Evolutionary conservation across 2,113 vertebrate species (phyloP).

Genomic region (Eleginops maclovinus): DNA sequence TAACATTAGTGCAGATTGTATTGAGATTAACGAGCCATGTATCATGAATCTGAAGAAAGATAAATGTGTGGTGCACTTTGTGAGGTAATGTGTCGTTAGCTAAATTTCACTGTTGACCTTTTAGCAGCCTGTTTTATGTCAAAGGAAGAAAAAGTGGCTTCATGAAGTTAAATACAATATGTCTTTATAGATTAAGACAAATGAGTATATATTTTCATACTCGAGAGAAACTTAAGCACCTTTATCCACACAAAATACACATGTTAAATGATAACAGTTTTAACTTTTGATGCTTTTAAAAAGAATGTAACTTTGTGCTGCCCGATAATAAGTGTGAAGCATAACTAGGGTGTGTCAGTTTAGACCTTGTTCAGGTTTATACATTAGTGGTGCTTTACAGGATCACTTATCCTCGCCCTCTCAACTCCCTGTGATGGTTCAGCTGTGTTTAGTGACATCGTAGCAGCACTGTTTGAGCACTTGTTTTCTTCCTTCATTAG

Average conservation of each 20-base stretch:
- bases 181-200: conserved; percentile 8
- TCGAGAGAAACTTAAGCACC: neutral
- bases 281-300: neutral
- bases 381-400: neutral
- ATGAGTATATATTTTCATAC: neutral
- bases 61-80: conserved; percentile 42
- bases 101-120: conserved; percentile 42
- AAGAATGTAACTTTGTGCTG: neutral
- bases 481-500: neutral
- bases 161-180: conserved; percentile 1
- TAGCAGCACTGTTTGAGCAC: neutral
- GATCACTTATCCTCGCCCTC: conserved; percentile 3
- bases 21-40: conserved; percentile 62
- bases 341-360: neutral
- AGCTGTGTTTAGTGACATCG: neutral
- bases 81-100: conserved; percentile 16
- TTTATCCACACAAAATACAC: neutral
- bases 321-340: neutral
- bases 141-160: neutral
- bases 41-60: conserved; percentile 51
- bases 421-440: conserved; percentile 18
- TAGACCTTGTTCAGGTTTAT: neutral
- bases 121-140: conserved; percentile 46
- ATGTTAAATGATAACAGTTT: neutral
- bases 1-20: conserved; percentile 32